phyloP scores from a whole-genome alignment of 2,797 vertebrate species.

The Siniperca undulata region DNA sequence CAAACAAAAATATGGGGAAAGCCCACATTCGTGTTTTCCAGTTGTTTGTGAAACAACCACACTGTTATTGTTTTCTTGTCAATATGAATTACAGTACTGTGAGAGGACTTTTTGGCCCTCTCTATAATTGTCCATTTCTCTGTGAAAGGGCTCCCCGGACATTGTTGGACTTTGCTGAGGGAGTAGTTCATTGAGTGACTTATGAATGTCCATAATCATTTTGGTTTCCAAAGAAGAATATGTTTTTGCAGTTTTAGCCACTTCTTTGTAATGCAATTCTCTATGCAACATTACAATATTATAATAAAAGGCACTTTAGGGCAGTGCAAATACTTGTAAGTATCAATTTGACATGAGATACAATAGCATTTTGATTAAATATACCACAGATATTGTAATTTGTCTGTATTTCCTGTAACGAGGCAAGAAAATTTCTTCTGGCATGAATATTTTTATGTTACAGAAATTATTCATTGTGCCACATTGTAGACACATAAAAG shows the following conservation, averaged over 20 bases:
- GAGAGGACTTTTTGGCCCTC: slow-evolving; percentile 51
- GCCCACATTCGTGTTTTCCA: slow-evolving; percentile 77
- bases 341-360: slow-evolving; percentile 38
- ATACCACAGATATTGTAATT: slow-evolving; percentile 37
- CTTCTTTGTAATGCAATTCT: slow-evolving; percentile 39
- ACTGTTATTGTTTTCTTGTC: slow-evolving; percentile 83
- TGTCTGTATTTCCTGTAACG: slow-evolving; percentile 34
- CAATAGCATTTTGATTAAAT: slow-evolving; percentile 33
- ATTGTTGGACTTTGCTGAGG: slow-evolving; percentile 41
- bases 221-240: slow-evolving; percentile 40
- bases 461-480: slow-evolving; percentile 16
- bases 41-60: slow-evolving; percentile 79
- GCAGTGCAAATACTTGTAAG: slow-evolving; percentile 4
- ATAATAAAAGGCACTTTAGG: slow-evolving; percentile 23
- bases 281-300: slow-evolving; percentile 38
- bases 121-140: slow-evolving; percentile 57
- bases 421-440: slow-evolving; percentile 26
- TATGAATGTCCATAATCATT: slow-evolving; percentile 34
- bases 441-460: slow-evolving; percentile 22
- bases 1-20: slow-evolving; percentile 82
- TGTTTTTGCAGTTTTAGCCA: slow-evolving; percentile 36
- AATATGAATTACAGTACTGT: slow-evolving; percentile 74
- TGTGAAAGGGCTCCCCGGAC: slow-evolving; percentile 58
- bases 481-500: slow-evolving; percentile 19
- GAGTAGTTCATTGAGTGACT: slow-evolving; percentile 43